These are phyloP conservation scores for Bucorvus abyssinicus DNA, from an alignment of 2,797 vertebrate genomes.

Conservation along the genomic window DNA sequence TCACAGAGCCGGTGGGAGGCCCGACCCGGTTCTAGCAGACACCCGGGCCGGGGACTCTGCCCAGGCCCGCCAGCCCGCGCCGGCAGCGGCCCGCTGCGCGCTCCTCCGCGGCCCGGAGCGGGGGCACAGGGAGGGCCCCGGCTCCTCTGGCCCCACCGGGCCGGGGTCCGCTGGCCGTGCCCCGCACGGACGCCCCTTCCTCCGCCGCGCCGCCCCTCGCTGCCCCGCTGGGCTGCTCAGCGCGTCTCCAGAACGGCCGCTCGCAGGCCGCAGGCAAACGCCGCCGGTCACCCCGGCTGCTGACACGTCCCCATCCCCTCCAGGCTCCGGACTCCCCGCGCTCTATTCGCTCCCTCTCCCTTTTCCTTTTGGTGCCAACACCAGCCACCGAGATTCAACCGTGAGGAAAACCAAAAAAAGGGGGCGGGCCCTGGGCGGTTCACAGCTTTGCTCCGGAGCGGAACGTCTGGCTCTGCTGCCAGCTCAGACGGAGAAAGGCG, in stretches of 20 bases:
- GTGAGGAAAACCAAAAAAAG: background rate
- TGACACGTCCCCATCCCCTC: accelerated
- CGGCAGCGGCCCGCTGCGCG: accelerated
- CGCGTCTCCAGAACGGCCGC: accelerated
- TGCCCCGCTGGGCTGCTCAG: background rate
- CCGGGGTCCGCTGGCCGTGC: background rate
- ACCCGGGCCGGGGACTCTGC: accelerated
- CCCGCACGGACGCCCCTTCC: accelerated
- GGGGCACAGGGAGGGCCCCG: accelerated
- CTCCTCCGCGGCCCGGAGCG: accelerated
- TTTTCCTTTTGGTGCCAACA: background rate
- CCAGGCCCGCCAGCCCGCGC: accelerated
- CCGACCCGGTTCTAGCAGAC: accelerated
- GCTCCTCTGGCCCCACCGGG: accelerated
- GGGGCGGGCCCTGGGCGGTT: accelerated
- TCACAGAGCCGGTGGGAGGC: too few relatives aligned
- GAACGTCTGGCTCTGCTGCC: accelerated
- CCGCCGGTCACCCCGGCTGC: accelerated
- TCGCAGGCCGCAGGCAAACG: accelerated
- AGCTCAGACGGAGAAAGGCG: accelerated
- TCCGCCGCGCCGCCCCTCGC: background rate
- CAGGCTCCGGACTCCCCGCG: background rate
- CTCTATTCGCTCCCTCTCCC: background rate
- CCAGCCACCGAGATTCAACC: background rate
- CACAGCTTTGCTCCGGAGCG: background rate